Evolutionary conservation across 2,888 invertebrate species (phyloP).

Genomic region (Petrolisthes cinctipes): DNA sequence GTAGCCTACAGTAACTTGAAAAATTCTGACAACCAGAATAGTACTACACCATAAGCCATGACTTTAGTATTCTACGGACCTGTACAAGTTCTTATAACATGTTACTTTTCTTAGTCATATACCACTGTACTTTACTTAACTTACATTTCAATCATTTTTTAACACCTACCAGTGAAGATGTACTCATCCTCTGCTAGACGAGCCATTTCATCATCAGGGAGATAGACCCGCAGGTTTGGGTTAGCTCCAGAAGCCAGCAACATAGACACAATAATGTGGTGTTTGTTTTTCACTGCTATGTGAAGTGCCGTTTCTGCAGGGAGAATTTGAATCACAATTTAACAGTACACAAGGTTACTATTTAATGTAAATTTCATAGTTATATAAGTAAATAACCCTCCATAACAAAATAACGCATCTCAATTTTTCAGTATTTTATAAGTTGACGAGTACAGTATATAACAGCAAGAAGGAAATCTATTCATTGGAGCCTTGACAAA

Average conservation of each 20-base stretch:
- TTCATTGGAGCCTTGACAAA: too few relatives aligned
- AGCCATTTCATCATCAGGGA: constrained; percentile 68
- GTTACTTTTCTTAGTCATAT: too few relatives aligned
- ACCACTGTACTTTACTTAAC: not conserved
- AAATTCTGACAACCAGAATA: too few relatives aligned
- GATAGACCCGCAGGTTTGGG: constrained; percentile 80
- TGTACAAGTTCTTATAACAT: too few relatives aligned
- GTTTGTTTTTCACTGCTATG: constrained; percentile 82
- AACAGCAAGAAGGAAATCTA: too few relatives aligned
- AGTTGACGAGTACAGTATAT: too few relatives aligned
- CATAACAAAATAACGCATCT: too few relatives aligned
- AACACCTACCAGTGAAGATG: constrained; percentile 64
- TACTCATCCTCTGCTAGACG: constrained; percentile 66
- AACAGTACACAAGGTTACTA: not conserved
- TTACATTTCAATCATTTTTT: not conserved
- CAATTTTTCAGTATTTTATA: too few relatives aligned
- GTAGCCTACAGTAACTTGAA: too few relatives aligned
- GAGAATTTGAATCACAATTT: not conserved
- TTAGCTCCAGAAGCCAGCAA: constrained; percentile 85
- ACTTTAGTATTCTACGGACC: too few relatives aligned
- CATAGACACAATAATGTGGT: constrained; percentile 79
- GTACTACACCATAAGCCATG: too few relatives aligned
- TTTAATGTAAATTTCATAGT: not conserved
- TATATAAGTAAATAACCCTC: not conserved
- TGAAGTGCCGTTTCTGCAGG: constrained; percentile 84